Base-by-base conservation (phyloP, 1,140 invertebrate genomes). In the Drosophila lacertosa region DNA sequence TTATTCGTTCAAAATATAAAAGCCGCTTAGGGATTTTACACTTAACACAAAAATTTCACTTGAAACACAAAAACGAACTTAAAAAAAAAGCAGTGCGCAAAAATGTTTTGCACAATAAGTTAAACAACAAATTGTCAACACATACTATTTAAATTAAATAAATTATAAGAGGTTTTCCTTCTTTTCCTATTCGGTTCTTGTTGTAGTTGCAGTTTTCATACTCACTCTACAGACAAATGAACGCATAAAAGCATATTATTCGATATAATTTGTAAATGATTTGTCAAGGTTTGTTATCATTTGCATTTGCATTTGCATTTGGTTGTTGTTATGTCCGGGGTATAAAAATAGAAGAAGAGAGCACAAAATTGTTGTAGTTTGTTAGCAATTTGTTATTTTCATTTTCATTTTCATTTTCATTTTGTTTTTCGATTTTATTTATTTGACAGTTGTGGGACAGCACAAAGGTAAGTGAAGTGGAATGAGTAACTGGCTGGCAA, bases 141-240 rank as follows among this genome's bases (percentile, higher is more conserved):
- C 9, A 59, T 7, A 35, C n/a, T 45, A 47, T 35, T 10, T 18
- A 26, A 15, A 13, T 44, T 9, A 55, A 37, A n/a, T 59, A 62
- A 64, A 55, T 60, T 18, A 7, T 39, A n/a, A 50, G 16, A 16
- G 40, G 10, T 22, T 39, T 26, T 15, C 2, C 32, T 63, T 20
- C 24, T 40, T 10, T 18, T 51, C 29, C 47, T 59, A 51, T 22
- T 62, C 58, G 26, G 9, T 16, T 50, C 16, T 59, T 47, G 44
- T 50, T 48, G 40, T 47, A 32, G 18, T 45, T 42, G 45, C 42
- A 20, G 48, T 79, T 58, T 63, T 37, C n/a, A 77, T 82, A 86
- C 81, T 82, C 78, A 86, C 78, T 86, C 78, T 86, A 86, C 75
- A 73, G 57, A 48, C 62, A 67, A 77, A 70, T 68, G 33, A 70